Evolutionary conservation across 1,140 invertebrate species (phyloP), one percentile per base, ranked within the genome.

Genomic region (Battus philenor): DNA sequence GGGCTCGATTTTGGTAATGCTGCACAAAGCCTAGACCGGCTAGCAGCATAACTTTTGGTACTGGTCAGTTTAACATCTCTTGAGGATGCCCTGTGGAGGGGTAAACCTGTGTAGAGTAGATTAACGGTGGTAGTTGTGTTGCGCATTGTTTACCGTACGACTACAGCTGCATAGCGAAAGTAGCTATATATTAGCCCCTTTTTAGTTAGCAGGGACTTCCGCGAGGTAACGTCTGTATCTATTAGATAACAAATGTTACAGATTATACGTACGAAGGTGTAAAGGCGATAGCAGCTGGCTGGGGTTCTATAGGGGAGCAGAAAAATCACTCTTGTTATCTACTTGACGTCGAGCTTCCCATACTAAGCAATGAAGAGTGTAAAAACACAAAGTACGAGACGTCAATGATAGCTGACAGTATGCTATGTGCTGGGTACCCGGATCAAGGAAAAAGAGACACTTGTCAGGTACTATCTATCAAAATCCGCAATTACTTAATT

Each of bases 391-490:
- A 93, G 65, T 95, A 95, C 67, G 91, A 89, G 8, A 70, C 90
- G 2, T 87, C 89, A 16, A 93, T 94, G 91, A 95, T 96, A 26
- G 91, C 91, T 2, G 92, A 94, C 52, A 92, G 92, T 58, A 95
- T 95, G 94, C 68, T 96, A 59, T 96, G 94, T 68, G 94, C 94
- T 12, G 94, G 94, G 6, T 93, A 93, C 68, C 87, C 89, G 0
- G 88, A 91, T 3, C 79, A 86, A 27, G 94, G 94, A 1, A 85
- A 89, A 16, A 94, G 91, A 55, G 95, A 97, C 76, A 93, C 94
- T 9, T 96, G 94, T 69, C 94, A 96, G 88, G 93, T 93, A 57
- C 6, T 22, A 12, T 26, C 0, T 7, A 7, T 22, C 7, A 4
- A 4, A 3, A 4, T 22, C 7, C 20, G 20, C 20, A 7, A 22